Conservation (phyloP, 2,797 vertebrate genomes). For the Cetoscarus ocellatus region DNA sequence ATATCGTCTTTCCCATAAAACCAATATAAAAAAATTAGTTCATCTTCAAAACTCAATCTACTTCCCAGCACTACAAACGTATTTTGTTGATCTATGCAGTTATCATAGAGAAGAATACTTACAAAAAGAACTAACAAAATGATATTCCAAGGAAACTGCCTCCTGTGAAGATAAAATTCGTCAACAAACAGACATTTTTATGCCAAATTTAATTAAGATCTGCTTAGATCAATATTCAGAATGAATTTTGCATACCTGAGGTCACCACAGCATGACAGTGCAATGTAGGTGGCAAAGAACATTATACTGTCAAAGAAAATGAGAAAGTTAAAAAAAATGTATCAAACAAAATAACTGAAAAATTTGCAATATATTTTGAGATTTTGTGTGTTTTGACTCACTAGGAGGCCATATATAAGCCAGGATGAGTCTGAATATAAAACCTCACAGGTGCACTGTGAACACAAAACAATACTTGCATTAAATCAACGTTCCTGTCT, state of each 20-base stretch:
- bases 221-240: no score
- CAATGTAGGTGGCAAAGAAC: conserved; percentile 93
- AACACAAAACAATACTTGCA: conserved; percentile 16
- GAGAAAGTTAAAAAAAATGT: background rate
- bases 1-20: no score
- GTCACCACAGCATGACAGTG: conserved; percentile 91
- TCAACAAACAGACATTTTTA: background rate
- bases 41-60: no score
- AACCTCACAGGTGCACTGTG: conserved; percentile 89
- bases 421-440: conserved; percentile 91
- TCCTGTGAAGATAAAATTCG: conserved; percentile 79
- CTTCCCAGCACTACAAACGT: no score
- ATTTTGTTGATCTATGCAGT: background rate
- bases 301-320: conserved; percentile 80
- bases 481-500: background rate
- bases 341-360: background rate
- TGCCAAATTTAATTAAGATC: background rate
- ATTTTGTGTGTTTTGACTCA: conserved; percentile 78
- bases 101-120: conserved; percentile 76
- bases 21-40: no score
- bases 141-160: conserved; percentile 94
- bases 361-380: background rate
- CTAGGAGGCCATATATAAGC: conserved; percentile 94
- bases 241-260: conserved; percentile 84
- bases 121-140: conserved; percentile 93